Conservation (phyloP, 2,888 invertebrate species). For the Hetaerina titia region DNA sequence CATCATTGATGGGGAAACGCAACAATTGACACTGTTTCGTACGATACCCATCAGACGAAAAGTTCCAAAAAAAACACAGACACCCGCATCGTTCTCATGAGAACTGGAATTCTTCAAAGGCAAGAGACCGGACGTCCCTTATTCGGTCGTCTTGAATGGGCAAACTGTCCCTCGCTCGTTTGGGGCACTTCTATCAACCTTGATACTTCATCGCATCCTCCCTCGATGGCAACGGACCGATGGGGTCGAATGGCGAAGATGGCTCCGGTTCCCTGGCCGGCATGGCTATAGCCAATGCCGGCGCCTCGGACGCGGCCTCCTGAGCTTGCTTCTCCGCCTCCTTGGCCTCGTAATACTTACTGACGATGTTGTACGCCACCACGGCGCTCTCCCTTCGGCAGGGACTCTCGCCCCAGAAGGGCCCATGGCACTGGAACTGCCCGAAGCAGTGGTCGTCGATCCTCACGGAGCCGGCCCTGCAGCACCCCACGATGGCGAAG, state of each 20-base stretch:
- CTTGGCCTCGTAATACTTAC: constrained; percentile 71
- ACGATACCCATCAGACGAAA: too few relatives aligned
- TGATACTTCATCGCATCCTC: neutral
- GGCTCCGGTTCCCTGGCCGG: neutral
- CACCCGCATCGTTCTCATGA: too few relatives aligned
- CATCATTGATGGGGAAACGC: too few relatives aligned
- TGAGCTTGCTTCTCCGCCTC: constrained; percentile 3
- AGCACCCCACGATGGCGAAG: constrained; percentile 88
- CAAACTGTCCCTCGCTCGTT: too few relatives aligned
- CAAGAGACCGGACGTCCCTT: too few relatives aligned
- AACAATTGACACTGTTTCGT: too few relatives aligned
- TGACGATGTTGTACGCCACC: constrained; percentile 77
- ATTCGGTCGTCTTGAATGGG: too few relatives aligned
- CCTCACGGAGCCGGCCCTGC: constrained; percentile 79
- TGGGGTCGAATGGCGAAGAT: neutral
- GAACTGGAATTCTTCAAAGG: too few relatives aligned
- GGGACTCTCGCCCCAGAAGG: constrained; percentile 86
- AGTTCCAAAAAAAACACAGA: too few relatives aligned
- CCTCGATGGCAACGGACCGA: constrained; percentile 29
- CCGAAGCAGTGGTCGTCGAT: constrained; percentile 85
- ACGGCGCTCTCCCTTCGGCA: constrained; percentile 82
- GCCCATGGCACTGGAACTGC: constrained; percentile 84
- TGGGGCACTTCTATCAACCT: too few relatives aligned
- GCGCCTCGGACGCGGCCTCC: neutral
- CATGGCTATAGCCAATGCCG: neutral